A percentile compares a stretch with the other conserved stretches of the same genome.
Evolutionary conservation across 2,113 vertebrate genomes (phyloP).

Genomic region (Microcebus murinus): DNA sequence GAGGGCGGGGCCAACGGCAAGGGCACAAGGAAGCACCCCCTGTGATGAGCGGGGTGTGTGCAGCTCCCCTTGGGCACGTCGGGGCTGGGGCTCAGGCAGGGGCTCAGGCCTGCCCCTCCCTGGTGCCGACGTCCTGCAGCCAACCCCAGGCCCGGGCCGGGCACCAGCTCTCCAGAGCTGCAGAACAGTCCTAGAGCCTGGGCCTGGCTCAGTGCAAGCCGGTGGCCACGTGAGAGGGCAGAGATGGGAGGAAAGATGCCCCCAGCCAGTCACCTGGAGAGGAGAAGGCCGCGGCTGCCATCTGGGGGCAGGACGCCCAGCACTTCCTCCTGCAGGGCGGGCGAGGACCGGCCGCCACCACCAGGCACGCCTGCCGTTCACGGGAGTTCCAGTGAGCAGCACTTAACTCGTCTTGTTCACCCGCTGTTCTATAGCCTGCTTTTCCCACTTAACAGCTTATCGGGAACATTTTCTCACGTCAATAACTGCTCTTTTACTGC

Average conservation of each 20-base stretch:
- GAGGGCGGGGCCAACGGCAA: background rate
- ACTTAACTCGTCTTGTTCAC: background rate
- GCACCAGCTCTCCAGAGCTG: background rate
- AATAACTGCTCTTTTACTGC: background rate
- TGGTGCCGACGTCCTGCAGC: background rate
- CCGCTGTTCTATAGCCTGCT: background rate
- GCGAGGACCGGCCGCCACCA: rapidly evolving
- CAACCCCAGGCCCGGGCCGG: background rate
- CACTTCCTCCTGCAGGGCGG: rapidly evolving
- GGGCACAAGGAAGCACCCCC: rapidly evolving
- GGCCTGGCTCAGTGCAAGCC: rapidly evolving
- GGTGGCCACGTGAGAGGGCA: background rate
- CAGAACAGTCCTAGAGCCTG: too few species aligned
- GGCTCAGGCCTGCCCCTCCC: background rate
- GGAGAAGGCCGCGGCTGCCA: too few species aligned
- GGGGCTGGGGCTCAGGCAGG: background rate
- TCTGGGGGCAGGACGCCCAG: too few species aligned
- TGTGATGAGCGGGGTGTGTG: too few species aligned
- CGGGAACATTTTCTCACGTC: background rate
- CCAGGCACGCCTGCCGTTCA: rapidly evolving
- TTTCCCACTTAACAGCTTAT: background rate
- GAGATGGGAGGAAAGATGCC: too few species aligned
- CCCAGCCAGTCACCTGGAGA: too few species aligned
- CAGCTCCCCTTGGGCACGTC: background rate
- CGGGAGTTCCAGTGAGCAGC: background rate